Base-by-base conservation (phyloP, 2,113 vertebrate genomes). In the Sapayoa aenigma region DNA sequence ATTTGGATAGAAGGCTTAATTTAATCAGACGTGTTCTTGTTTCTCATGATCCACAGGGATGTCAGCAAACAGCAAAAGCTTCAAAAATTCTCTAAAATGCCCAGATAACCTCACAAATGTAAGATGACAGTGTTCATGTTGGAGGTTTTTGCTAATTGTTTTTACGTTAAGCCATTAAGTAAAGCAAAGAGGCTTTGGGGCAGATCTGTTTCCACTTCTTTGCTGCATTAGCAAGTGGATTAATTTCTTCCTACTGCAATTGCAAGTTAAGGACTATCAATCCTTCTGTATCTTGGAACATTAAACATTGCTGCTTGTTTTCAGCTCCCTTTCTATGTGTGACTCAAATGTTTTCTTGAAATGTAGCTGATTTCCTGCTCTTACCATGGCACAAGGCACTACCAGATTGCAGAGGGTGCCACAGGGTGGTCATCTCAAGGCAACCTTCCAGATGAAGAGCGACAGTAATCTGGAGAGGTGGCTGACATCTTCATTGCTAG, bases 371-470 rank as follows among this genome's bases (percentile, higher is more conserved):
- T 77, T 91, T 85, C 47, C 63, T 65, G n/a, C 24, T 94, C 30
- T 76, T 58, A 15, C 21, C 39, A 15, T 69, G 46, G 74, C 84
- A 95, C 66, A 86, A 94, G 89, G 92, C 47, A 90, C 12, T 22
- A 49, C 73, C 92, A 94, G 91, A 90, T 90, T 95, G 62, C 53
- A 84, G 42, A 93, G 42, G 47, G n/a, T 76, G 35, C 56, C 86
- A 81, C n/a, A 66, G 56, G 37, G 37, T 68, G 80, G 65, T 87
- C 69, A 88, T 81, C 69, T 85, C 68, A 65, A 76, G 81, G 74
- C 71, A 93, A 2, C 21, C 21, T 84, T 92, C 76, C 86, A 93
- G 66, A 33, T 58, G 80, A 82, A 78, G 39, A 63, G 11, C 84
- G 39, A 72, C 14, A 83, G 50, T 52, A 46, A 86, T 74, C 33